Evolutionary conservation across 2,888 invertebrate species (phyloP), one percentile per base, ranked within the genome.

Genomic region (Athripsodes cinereus): DNA sequence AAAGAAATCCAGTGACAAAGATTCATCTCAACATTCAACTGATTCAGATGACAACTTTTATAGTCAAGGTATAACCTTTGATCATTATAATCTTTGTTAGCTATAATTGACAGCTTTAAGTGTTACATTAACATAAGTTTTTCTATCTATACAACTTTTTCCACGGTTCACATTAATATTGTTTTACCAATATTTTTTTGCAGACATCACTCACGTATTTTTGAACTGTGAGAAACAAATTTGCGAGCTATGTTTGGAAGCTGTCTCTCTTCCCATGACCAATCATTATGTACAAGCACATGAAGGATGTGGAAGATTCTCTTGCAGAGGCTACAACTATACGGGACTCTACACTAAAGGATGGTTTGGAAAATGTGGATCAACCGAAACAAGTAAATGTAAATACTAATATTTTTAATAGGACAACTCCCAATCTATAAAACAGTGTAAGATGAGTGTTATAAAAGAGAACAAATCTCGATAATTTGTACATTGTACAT

Each of bases 281-380:
- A 90, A 90, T 66, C 97, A 97, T 74, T 93, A 97, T 93, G 83
- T 90, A 31, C 85, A 87, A 69, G 79, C 84, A 44, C 97, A 97
- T 76, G 89, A 91, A 1, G 97, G 97, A 1, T 97, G 97, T 72
- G 93, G 93, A 1, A 84, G 86, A 63, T 85, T 88, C 60, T 88
- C 93, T 3, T 84, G 86, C 21, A 91, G 92, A 1, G 97, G 96
- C 0, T 97, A 95, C 77, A 96, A 96, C 73, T 92, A 92, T 60
- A 85, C 87, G 22, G 96, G 96, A 1, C 85, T 84, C 66, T 96
- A 90, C 73, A 90, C 90, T 68, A 85, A 88, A 46, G 92, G 92
- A 1, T 92, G 92, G 92, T 88, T 90, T 0, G 93, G 92, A 2
- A 87, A 88, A 68, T 93, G 93, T 69, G 93, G 93, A 1, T 8